Evolutionary conservation across 2,113 vertebrate genomes (phyloP), one percentile per base, ranked within the genome.

Genomic region (Pteruthius melanotis): DNA sequence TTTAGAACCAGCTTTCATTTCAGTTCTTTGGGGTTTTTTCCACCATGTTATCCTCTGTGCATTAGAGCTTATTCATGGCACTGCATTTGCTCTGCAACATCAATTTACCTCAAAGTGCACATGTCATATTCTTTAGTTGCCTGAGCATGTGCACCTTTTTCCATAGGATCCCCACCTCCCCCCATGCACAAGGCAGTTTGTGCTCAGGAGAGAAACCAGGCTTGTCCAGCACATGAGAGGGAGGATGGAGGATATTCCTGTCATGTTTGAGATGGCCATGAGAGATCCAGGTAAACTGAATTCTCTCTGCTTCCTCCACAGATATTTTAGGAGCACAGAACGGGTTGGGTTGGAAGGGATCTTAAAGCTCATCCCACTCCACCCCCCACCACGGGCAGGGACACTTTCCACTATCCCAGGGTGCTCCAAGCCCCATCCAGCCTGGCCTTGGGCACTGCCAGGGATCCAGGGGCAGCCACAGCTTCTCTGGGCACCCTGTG

Each of bases 351-450:
- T 33, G 31, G 33, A 27, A 39, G 15, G 27, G 33, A 44, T 2
- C 26, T 59, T 59, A 52, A 44, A 50, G 35, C 2, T 9, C 65
- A 56, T 21, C 15, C 11, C 5, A 11, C 4, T 3, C 31, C 44
- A 23, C n/a, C 10, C 3, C 33, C n/a, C 44, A 24, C 42, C 35
- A 24, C 14, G 44, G 37, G 6, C 35, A 74, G 37, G 44, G 77
- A 81, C 44, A 59, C 24, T n/a, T 75, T 0, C n/a, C 39, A 35
- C 28, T 0, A 0, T 2, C 39, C 87, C 47, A 40, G 1, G 0
- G 0, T 30, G 61, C 28, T 89, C 53, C 52, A 10, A 74, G 9
- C 24, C 9, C 24, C 1, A 0, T 52, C 45, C 60, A 74, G 0
- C 37, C 68, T 37, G 52, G 37, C 68, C 44, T 52, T 30, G 77